Base-by-base conservation (phyloP, 2,888 invertebrate species). In the Tholera decimalis region DNA sequence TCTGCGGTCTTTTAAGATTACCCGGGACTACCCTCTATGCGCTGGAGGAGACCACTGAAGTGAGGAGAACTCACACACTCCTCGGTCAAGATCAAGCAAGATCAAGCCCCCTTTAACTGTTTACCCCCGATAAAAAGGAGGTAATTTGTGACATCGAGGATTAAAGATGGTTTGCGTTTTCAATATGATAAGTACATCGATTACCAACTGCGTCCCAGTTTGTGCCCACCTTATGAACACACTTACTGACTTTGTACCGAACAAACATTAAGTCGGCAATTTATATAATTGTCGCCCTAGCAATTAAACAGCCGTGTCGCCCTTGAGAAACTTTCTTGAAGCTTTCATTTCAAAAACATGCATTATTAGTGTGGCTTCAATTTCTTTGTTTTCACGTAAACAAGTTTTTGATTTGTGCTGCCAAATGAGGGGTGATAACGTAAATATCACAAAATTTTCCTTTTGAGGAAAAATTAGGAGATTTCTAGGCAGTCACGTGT, bases 141-240 rank as follows among this genome's bases (percentile, higher is more conserved):
- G n/a, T n/a, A 26, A 26, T 63, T 11, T 22, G 28, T 37, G 8
- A 28, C 11, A 30, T 24, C 41, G 24, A 35, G 33, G 47, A 35
- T 39, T 39, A 60, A 55, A 56, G 41, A 15, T 28, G 37, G 46
- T 64, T 72, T 49, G 22, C 1, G 55, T 56, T 64, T 43, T 37
- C 13, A 26, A 24, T 18, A 41, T 26, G 33, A 50, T 26, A 5
- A 51, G 24, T 24, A 22, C 1, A 11, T 28, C 18, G 11, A 53
- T 26, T 18, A 9, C 9, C 24, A 35, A 50, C 26, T 20, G 11
- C 7, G 15, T 50, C 18, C 13, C n/a, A 18, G 9, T 9, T n/a
- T 11, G 8, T 28, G 33, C 11, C 18, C 15, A n/a, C 8, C 13
- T n/a, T 44, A 44, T 13, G 11, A n/a, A 30, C 28, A 35, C 13